Evolutionary conservation across 1,140 invertebrate genomes (phyloP).

Genomic region (Vollenhovia emeryi): DNA sequence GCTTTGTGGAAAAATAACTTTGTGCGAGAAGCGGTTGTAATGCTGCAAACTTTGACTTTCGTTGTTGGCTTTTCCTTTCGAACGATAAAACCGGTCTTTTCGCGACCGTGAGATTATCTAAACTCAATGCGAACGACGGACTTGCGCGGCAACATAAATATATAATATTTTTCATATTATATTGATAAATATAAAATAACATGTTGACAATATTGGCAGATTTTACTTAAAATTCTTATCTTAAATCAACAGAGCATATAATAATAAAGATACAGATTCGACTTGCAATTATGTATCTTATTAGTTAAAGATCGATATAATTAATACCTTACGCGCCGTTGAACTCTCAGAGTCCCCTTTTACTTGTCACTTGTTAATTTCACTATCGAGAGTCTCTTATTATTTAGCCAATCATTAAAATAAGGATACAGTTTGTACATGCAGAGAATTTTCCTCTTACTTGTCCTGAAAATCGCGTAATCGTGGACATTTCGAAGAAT

Average conservation of each 20-base stretch:
- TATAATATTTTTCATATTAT: not conserved
- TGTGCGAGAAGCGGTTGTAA: not conserved
- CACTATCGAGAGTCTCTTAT: no score
- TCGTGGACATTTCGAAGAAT: no score
- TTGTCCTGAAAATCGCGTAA: no score
- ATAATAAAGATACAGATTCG: not conserved
- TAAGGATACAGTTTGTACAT: no score
- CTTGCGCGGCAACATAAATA: not conserved
- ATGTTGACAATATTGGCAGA: not conserved
- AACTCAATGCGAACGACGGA: not conserved
- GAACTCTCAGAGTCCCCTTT: no score
- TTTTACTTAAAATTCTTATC: not conserved
- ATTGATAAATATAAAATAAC: not conserved
- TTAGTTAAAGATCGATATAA: no score
- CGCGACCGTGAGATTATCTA: not conserved
- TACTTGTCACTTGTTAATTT: no score
- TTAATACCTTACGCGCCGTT: no score
- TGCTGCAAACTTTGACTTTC: conserved; percentile 23
- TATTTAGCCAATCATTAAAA: no score
- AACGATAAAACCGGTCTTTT: not conserved
- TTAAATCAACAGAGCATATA: not conserved
- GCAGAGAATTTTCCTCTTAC: no score
- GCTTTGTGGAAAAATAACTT: not conserved
- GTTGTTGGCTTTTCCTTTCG: not conserved
- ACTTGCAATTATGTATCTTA: no score